These are phyloP conservation scores for Serripes groenlandicus DNA, from an alignment of 2,888 invertebrate species.

Conservation along the genomic window DNA sequence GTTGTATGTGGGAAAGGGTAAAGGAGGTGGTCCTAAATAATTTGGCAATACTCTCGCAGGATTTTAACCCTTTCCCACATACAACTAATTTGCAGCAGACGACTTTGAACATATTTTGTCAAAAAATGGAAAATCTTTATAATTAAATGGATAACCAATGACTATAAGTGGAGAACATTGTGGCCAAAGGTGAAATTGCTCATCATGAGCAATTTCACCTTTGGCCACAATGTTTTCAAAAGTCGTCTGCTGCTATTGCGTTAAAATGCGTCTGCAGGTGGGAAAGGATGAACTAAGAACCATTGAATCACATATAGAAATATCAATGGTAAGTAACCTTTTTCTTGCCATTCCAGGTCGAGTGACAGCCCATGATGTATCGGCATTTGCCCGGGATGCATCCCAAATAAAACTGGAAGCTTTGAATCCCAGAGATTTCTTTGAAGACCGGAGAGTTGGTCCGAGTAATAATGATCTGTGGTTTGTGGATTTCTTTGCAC, in stretches of 20 bases:
- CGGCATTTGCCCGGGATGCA: slow-evolving; percentile 90
- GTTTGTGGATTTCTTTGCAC: slow-evolving; percentile 93
- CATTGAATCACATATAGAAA: no score
- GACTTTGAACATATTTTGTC: no score
- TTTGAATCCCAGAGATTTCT: slow-evolving; percentile 88
- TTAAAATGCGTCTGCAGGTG: neutral
- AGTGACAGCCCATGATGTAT: slow-evolving; percentile 87
- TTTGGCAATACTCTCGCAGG: no score
- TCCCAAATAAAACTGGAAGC: slow-evolving; percentile 84
- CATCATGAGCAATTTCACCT: neutral
- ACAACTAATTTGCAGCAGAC: no score
- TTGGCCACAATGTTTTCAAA: neutral
- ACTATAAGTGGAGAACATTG: neutral
- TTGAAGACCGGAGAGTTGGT: slow-evolving; percentile 85
- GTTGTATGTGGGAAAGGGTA: no score
- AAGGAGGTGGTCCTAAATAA: no score
- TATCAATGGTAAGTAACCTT: no score
- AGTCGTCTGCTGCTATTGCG: neutral
- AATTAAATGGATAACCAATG: no score
- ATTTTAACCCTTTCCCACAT: no score
- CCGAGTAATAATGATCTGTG: slow-evolving; percentile 86
- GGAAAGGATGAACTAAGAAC: neutral
- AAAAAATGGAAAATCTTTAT: no score
- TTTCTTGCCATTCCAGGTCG: slow-evolving; percentile 84
- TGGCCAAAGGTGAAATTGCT: neutral